These are phyloP conservation scores for Microdon myrmicae DNA, from an alignment of 2,888 invertebrate genomes.

Conservation along the genomic window DNA sequence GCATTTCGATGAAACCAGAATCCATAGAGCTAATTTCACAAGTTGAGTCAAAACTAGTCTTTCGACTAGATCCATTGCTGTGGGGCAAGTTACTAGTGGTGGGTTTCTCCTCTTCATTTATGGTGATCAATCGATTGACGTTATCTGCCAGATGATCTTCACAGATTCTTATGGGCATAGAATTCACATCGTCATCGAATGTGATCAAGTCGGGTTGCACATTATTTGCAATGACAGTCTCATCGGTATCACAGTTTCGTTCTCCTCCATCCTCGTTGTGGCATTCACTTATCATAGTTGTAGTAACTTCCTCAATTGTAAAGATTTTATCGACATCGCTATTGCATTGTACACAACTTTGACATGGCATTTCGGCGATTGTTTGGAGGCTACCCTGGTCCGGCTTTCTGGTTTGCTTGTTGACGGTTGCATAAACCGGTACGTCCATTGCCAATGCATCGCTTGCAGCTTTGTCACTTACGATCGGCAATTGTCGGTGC, in stretches of 20 bases:
- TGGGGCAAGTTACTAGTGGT: conserved; percentile 56
- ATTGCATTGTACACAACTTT: conserved; percentile 29
- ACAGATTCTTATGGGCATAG: conserved; percentile 9
- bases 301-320: conserved; percentile 27
- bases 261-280: conserved; percentile 30
- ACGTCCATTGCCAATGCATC: conserved; percentile 31
- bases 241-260: conserved; percentile 56
- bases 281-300: conserved; percentile 34
- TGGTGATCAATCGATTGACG: conserved; percentile 39
- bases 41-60: conserved; percentile 67
- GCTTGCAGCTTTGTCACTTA: conserved; percentile 27
- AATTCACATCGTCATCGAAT: conserved; percentile 58
- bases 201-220: conserved; percentile 62
- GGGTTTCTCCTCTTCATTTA: conserved; percentile 54
- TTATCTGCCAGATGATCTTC: conserved; percentile 35
- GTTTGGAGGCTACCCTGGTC: conserved; percentile 22
- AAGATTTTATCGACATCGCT: conserved; percentile 35
- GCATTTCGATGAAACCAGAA: conserved; percentile 68
- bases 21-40: conserved; percentile 67
- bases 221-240: conserved; percentile 37
- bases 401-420: conserved; percentile 22
- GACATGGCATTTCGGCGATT: conserved; percentile 36
- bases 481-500: conserved; percentile 25
- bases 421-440: conserved; percentile 43
- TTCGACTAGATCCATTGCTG: conserved; percentile 64